These are phyloP conservation scores for Megalurothrips usitatus DNA, from an alignment of 2,888 invertebrate species.

Conservation along the genomic window DNA sequence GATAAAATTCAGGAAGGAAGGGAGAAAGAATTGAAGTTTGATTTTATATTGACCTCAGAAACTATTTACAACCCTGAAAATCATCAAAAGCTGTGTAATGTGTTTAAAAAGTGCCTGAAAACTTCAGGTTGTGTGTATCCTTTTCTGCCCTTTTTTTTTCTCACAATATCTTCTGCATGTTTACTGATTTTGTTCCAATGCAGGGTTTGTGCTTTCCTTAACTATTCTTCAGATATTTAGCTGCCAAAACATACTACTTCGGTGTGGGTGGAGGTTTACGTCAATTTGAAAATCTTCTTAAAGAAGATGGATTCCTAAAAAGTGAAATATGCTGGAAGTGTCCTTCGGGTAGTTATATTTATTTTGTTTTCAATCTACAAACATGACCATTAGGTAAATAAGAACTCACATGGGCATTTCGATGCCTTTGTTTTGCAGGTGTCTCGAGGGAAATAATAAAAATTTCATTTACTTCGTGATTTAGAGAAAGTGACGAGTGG, in stretches of 20 bases:
- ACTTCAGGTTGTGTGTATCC: constrained; percentile 61
- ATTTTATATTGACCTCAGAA: constrained; percentile 85
- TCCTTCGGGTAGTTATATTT: constrained; percentile 49
- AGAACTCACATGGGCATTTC: constrained; percentile 27
- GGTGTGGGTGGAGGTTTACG: constrained; percentile 86
- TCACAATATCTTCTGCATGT: background rate
- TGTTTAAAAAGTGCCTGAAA: constrained; percentile 61
- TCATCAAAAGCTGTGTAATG: constrained; percentile 67
- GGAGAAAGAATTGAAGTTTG: constrained; percentile 56
- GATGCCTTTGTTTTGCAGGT: constrained; percentile 37
- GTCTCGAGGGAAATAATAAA: constrained; percentile 59
- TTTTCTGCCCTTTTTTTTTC: constrained; percentile 42
- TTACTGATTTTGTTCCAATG: constrained; percentile 8
- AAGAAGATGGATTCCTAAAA: constrained; percentile 53
- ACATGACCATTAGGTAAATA: background rate
- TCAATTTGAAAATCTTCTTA: constrained; percentile 65
- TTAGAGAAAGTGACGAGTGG: too few relatives aligned
- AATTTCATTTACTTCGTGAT: constrained; percentile 45
- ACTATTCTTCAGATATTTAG: constrained; percentile 50
- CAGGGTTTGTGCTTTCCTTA: constrained; percentile 32
- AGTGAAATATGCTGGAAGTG: constrained; percentile 61
- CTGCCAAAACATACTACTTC: constrained; percentile 90
- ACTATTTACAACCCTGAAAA: constrained; percentile 84
- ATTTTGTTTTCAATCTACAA: background rate
- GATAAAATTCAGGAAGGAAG: constrained; percentile 43